A percentile compares a stretch with the other conserved stretches of the same genome.
These are phyloP conservation scores for Antheraea yamamai DNA, from an alignment of 2,888 invertebrate genomes.

Conservation along the genomic window DNA sequence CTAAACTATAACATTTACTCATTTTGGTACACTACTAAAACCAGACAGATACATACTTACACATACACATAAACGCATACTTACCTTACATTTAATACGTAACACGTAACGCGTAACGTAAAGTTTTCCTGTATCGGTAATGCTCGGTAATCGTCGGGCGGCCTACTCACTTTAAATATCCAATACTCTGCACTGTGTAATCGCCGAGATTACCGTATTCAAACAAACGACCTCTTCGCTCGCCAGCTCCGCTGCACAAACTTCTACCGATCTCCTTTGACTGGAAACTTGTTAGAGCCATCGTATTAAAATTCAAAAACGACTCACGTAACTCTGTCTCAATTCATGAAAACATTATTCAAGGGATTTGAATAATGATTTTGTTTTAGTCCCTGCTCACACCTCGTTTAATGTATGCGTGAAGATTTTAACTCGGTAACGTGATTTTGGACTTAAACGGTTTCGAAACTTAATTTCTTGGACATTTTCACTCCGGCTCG, in stretches of 20 bases:
- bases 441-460: slow-evolving; percentile 79
- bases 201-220: too few species aligned
- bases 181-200: neutral
- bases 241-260: slow-evolving; percentile 38
- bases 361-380: slow-evolving; percentile 81
- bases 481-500: slow-evolving; percentile 40
- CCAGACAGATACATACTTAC: too few species aligned
- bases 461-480: slow-evolving; percentile 72
- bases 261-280: slow-evolving; percentile 77
- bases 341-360: slow-evolving; percentile 81
- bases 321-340: slow-evolving; percentile 74
- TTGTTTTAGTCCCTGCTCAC: slow-evolving; percentile 71
- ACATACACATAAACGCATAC: too few species aligned
- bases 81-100: too few species aligned
- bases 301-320: slow-evolving; percentile 82
- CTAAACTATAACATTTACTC: too few species aligned
- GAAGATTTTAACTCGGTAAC: slow-evolving; percentile 73
- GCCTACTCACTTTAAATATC: neutral
- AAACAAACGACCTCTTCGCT: slow-evolving; percentile 43
- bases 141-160: neutral
- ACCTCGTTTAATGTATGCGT: slow-evolving; percentile 73
- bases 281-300: slow-evolving; percentile 78
- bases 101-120: too few species aligned
- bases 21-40: too few species aligned
- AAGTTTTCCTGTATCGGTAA: too few species aligned